Percentiles rank a stretch among this genome's conserved stretches.
These are phyloP conservation scores for Cephonodes hylas DNA, from an alignment of 2,888 invertebrate species.

Conservation along the genomic window DNA sequence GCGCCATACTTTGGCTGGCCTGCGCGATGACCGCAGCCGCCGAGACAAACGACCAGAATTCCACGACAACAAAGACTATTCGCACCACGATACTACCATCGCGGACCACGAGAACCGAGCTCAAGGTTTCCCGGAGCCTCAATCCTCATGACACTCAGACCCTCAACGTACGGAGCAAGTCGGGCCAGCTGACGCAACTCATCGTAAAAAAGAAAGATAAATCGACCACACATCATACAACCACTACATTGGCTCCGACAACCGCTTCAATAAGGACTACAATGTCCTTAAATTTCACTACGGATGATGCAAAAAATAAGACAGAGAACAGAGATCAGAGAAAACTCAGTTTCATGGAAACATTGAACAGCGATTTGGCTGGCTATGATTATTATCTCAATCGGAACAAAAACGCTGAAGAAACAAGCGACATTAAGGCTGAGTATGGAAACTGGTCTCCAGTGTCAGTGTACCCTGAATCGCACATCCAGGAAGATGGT, in stretches of 20 bases:
- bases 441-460: slow-evolving; percentile 80
- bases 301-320: slow-evolving; percentile 61
- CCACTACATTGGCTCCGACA: slow-evolving; percentile 53
- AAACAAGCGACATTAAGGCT: slow-evolving; percentile 69
- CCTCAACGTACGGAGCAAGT: slow-evolving; percentile 87
- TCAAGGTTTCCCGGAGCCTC: slow-evolving; percentile 88
- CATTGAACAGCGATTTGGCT: slow-evolving; percentile 69
- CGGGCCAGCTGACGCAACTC: slow-evolving; percentile 88
- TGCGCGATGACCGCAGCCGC: slow-evolving; percentile 47
- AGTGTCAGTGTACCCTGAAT: slow-evolving; percentile 74
- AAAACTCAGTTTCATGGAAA: slow-evolving; percentile 61
- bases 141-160: slow-evolving; percentile 89
- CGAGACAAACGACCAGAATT: slow-evolving; percentile 59
- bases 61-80: slow-evolving; percentile 66
- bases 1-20: slow-evolving; percentile 61
- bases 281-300: slow-evolving; percentile 40
- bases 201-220: slow-evolving; percentile 88
- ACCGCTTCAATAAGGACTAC: slow-evolving; percentile 59
- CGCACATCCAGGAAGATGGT: slow-evolving; percentile 71
- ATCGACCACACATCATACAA: slow-evolving; percentile 50
- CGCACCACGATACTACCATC: slow-evolving; percentile 77
- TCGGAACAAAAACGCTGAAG: slow-evolving; percentile 65
- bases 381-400: slow-evolving; percentile 75
- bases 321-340: slow-evolving; percentile 72
- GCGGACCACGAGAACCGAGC: slow-evolving; percentile 85